A percentile compares a stretch with the other conserved stretches of the same genome.
These are phyloP conservation scores for Phaethon lepturus DNA, from an alignment of 2,113 vertebrate genomes.

Conservation along the genomic window DNA sequence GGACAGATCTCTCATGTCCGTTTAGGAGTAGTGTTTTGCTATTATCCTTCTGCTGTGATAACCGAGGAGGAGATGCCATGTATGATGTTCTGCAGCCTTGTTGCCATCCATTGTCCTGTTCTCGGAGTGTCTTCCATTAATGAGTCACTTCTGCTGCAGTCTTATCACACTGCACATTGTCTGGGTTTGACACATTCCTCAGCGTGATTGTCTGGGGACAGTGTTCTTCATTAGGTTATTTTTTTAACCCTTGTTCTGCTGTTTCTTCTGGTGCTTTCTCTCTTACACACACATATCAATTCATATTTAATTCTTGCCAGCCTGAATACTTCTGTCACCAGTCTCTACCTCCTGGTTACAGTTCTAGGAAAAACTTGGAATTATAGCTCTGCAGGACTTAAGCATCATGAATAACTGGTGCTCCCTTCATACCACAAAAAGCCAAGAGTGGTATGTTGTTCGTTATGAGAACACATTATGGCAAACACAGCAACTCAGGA, in stretches of 20 bases:
- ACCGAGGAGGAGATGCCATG: background rate
- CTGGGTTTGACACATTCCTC: slow-evolving; percentile 10
- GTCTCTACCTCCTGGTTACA: background rate
- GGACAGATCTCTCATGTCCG: background rate
- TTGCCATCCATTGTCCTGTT: background rate
- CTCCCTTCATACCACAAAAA: background rate
- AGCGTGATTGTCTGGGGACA: background rate
- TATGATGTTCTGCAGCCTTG: background rate
- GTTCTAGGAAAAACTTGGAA: background rate
- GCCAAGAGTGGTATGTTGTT: background rate
- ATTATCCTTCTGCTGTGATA: background rate
- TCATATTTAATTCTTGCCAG: background rate
- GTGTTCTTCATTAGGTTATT: background rate
- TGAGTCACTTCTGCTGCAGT: background rate
- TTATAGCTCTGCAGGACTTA: background rate
- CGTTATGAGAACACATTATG: background rate
- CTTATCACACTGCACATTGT: background rate
- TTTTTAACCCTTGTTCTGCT: background rate
- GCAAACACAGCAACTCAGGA: background rate
- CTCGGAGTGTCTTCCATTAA: background rate
- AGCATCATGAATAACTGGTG: background rate
- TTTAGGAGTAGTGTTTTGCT: background rate
- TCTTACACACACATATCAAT: background rate
- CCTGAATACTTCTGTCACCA: background rate
- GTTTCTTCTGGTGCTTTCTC: background rate